These are phyloP conservation scores for Drosophila pseudotakahashii DNA, from an alignment of 2,888 invertebrate genomes.

Conservation along the genomic window DNA sequence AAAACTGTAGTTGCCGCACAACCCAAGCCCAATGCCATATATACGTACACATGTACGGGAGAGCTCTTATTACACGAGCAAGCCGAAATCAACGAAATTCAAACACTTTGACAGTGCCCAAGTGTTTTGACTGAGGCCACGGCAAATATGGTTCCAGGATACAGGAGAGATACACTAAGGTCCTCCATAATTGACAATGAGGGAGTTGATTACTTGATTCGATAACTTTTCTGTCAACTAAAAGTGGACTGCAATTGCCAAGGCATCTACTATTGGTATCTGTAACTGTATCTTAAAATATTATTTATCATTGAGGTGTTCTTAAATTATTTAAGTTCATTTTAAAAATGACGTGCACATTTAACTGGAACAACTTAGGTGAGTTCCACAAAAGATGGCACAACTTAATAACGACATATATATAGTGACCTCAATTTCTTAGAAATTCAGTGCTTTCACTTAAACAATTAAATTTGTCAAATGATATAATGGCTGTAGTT, in stretches of 20 bases:
- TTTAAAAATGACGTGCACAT: too few relatives aligned
- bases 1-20: constrained; percentile 14
- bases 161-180: not conserved
- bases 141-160: constrained; percentile 3
- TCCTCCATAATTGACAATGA: not conserved
- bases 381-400: too few relatives aligned
- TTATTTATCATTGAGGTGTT: too few relatives aligned
- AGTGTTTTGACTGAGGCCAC: constrained; percentile 49
- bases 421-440: too few relatives aligned
- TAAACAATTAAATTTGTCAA: too few relatives aligned
- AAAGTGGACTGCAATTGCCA: too few relatives aligned
- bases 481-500: too few relatives aligned
- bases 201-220: not conserved
- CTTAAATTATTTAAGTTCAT: too few relatives aligned
- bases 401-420: too few relatives aligned
- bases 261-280: not conserved
- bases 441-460: too few relatives aligned
- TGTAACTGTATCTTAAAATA: too few relatives aligned
- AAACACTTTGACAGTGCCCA: constrained; percentile 63
- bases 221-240: not conserved
- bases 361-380: too few relatives aligned
- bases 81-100: constrained; percentile 59
- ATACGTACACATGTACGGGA: not conserved
- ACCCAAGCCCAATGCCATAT: not conserved
- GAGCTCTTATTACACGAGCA: constrained; percentile 29